A percentile compares a stretch with the other conserved stretches of the same genome.
Evolutionary conservation across 2,113 vertebrate species (phyloP).

Genomic region (Brachyhypopomus gauderio): DNA sequence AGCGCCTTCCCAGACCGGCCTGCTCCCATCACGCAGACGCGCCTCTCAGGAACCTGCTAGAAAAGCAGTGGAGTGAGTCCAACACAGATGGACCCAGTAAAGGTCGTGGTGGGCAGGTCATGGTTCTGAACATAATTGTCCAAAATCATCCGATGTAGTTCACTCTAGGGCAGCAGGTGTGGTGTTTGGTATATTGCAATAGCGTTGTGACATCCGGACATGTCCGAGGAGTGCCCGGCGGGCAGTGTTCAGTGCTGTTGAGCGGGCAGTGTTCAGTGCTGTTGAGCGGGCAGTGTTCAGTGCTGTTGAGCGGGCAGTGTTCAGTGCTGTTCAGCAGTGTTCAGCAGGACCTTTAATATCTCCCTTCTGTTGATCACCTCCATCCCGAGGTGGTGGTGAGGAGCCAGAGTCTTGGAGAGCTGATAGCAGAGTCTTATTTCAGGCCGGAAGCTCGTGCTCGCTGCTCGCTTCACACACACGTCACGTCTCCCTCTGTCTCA

Average conservation of each 20-base stretch:
- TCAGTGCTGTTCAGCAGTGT: neutral
- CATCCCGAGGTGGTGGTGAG: conserved; percentile 13
- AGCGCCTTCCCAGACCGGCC: neutral
- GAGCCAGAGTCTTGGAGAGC: conserved; percentile 19
- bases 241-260: neutral
- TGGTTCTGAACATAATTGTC: no score
- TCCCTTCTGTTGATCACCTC: neutral
- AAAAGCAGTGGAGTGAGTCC: neutral
- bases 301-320: no score
- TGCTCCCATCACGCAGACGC: no score
- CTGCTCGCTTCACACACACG: conserved; percentile 43
- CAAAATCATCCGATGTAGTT: no score
- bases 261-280: neutral
- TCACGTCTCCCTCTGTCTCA: conserved; percentile 53
- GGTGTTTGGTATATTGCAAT: neutral
- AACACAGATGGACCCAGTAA: neutral
- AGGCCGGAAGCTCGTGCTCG: conserved; percentile 21
- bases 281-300: neutral
- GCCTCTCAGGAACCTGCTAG: no score
- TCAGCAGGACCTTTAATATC: neutral
- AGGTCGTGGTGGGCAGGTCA: no score
- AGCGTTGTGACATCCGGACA: neutral
- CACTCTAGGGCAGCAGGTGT: no score
- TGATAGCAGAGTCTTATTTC: conserved; percentile 47
- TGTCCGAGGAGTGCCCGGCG: neutral